Percentiles rank a stretch among this genome's conserved stretches.
These are phyloP conservation scores for Macropodus opercularis DNA, from an alignment of 2,797 vertebrate species.

Conservation along the genomic window DNA sequence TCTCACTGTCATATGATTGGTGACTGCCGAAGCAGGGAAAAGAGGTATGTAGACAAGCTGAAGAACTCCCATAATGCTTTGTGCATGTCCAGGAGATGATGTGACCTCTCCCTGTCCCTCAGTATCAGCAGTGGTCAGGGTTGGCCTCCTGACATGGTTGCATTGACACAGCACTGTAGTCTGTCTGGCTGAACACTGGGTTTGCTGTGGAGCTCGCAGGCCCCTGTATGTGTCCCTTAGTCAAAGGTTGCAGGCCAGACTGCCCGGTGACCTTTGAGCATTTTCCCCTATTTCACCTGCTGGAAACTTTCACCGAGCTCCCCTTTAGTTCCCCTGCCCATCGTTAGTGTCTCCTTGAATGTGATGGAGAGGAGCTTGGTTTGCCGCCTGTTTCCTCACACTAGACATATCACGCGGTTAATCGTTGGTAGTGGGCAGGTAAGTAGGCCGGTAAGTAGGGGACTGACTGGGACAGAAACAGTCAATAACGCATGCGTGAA, in stretches of 20 bases:
- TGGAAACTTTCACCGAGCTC: conserved; percentile 31
- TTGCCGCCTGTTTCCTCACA: conserved; percentile 68
- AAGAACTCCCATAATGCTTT: conserved; percentile 84
- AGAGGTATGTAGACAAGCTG: conserved; percentile 99
- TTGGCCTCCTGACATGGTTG: conserved; percentile 60
- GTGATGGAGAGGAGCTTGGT: conserved; percentile 73
- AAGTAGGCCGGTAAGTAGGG: conserved; percentile 77
- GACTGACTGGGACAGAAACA: conserved; percentile 15
- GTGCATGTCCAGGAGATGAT: conserved; percentile 92
- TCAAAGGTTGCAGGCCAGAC: conserved; percentile 58
- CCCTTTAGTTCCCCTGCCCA: conserved; percentile 19
- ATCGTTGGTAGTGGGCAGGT: conserved; percentile 61
- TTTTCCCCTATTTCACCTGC: conserved; percentile 43
- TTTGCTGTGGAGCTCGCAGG: conserved; percentile 76
- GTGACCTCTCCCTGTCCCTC: conserved; percentile 57
- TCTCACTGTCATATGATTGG: conserved; percentile 94
- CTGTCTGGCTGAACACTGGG: conserved; percentile 79
- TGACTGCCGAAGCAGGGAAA: conserved; percentile 98
- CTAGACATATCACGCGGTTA: conserved; percentile 55
- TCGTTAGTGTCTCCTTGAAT: conserved; percentile 62
- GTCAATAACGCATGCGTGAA: conserved; percentile 75
- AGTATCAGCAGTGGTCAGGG: conserved; percentile 69
- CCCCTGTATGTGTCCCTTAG: conserved; percentile 55
- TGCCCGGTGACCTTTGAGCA: conserved; percentile 56
- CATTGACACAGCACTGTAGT: conserved; percentile 82